Conservation (phyloP, 2,888 invertebrate genomes). For the Morpho helenor region DNA sequence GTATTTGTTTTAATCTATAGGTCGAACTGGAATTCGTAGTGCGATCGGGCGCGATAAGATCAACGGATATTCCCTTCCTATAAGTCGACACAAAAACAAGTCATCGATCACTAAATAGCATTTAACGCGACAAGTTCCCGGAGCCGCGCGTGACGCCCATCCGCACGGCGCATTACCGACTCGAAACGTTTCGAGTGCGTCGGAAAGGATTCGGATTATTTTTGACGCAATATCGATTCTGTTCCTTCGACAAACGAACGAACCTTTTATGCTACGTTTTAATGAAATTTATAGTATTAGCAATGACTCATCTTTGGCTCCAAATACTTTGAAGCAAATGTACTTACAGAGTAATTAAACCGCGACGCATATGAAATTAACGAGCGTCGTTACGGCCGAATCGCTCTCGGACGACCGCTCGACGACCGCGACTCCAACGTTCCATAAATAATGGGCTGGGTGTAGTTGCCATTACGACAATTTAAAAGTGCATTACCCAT, state of each 20-base stretch:
- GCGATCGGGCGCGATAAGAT: background rate
- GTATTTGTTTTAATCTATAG: too few relatives aligned
- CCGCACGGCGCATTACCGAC: conserved; percentile 12
- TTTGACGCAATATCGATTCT: too few relatives aligned
- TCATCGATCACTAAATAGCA: conserved; percentile 13
- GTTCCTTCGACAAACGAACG: too few relatives aligned
- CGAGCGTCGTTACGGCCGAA: background rate
- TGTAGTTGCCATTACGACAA: too few relatives aligned
- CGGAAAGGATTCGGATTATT: too few relatives aligned
- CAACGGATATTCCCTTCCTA: conserved; percentile 3
- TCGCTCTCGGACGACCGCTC: background rate
- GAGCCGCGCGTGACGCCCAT: conserved; percentile 18
- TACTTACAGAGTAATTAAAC: background rate
- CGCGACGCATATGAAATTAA: background rate
- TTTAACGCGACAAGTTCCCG: conserved; percentile 12
- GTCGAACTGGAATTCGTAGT: background rate
- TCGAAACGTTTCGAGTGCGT: background rate
- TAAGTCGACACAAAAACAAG: background rate
- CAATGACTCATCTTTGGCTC: too few relatives aligned
- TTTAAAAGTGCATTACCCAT: too few relatives aligned
- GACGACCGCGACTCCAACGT: background rate
- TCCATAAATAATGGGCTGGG: too few relatives aligned
- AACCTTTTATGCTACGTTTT: too few relatives aligned
- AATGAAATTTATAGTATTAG: too few relatives aligned
- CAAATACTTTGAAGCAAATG: conserved; percentile 10